Evolutionary conservation across 2,797 vertebrate species (phyloP).

Genomic region (Tinamus major): DNA sequence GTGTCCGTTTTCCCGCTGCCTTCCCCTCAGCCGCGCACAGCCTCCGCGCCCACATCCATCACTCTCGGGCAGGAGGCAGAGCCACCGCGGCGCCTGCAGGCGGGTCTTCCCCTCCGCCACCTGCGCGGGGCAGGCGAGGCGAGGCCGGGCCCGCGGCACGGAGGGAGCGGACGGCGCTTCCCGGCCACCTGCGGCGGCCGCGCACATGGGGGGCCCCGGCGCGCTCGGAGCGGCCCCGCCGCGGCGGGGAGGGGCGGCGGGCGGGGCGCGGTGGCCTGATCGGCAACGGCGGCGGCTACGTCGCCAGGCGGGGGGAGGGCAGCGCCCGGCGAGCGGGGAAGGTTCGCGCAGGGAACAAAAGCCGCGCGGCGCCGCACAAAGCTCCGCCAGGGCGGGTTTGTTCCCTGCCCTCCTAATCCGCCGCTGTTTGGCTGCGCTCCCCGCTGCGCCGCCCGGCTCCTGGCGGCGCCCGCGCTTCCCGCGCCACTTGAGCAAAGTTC

Average conservation of each 20-base stretch:
- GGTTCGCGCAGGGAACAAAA: conserved; percentile 42
- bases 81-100: neutral
- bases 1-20: no score
- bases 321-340: neutral
- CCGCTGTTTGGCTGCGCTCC: no score
- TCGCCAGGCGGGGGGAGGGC: neutral
- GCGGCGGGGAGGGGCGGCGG: conserved; percentile 22
- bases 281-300: conserved; percentile 23
- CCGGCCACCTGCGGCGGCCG: no score
- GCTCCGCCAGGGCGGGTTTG: no score
- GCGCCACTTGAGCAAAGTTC: conserved; percentile 40
- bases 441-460: neutral
- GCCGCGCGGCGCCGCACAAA: neutral
- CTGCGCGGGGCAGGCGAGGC: neutral
- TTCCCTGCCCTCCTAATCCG: no score
- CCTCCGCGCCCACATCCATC: no score
- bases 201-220: no score
- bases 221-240: neutral
- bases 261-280: conserved; percentile 57
- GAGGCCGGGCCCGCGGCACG: no score
- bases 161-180: neutral
- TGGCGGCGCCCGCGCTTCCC: neutral
- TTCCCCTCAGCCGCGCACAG: no score
- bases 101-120: neutral
- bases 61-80: neutral